Conservation (phyloP, 2,113 vertebrate genomes). For the Laticauda laticaudata region DNA sequence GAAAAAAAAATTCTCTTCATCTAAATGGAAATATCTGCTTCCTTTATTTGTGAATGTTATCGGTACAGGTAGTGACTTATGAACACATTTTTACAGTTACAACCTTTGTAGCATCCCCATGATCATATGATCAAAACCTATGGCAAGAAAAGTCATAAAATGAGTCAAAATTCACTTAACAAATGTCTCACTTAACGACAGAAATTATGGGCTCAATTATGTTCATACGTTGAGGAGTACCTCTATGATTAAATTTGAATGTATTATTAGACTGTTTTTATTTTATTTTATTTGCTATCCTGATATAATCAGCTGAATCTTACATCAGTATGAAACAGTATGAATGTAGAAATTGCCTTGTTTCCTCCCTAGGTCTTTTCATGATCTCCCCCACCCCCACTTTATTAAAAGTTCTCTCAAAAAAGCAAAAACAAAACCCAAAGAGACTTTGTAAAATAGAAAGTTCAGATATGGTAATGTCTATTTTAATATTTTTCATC, state of each 20-base stretch:
- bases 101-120: too few species aligned
- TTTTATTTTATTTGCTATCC: not conserved
- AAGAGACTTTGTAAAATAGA: slow-evolving; percentile 61
- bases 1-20: slow-evolving; percentile 26
- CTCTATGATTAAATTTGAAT: slow-evolving; percentile 22
- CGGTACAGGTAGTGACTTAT: not conserved
- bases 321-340: slow-evolving; percentile 24
- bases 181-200: too few species aligned
- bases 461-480: slow-evolving; percentile 70
- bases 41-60: not conserved
- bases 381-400: slow-evolving; percentile 33
- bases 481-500: slow-evolving; percentile 62
- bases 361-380: slow-evolving; percentile 48
- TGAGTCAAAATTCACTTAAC: too few species aligned
- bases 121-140: too few species aligned
- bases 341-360: slow-evolving; percentile 28
- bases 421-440: slow-evolving; percentile 36
- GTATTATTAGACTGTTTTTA: slow-evolving; percentile 15
- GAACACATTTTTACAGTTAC: too few species aligned
- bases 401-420: slow-evolving; percentile 31
- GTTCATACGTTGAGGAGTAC: too few species aligned
- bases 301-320: slow-evolving; percentile 30
- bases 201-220: too few species aligned
- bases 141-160: too few species aligned
- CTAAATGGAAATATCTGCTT: slow-evolving; percentile 33